Conservation (phyloP, 2,888 invertebrate species). For the Eristalinus aeneus region DNA sequence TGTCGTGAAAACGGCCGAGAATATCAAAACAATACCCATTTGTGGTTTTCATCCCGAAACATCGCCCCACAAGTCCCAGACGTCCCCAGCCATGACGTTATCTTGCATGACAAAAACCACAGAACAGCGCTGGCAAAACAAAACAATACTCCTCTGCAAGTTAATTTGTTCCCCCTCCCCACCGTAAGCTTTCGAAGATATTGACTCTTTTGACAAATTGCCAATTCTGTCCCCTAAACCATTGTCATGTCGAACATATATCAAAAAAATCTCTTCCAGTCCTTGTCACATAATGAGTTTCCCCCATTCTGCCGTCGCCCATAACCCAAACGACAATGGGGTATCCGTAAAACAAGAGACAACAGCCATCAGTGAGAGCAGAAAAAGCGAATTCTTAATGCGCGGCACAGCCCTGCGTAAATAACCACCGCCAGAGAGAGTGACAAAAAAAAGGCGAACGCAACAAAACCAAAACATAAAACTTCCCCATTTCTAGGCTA, state of each 20-base stretch:
- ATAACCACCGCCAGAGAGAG: background rate
- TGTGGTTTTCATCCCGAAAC: background rate
- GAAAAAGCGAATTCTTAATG: background rate
- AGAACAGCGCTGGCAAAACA: background rate
- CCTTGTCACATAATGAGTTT: background rate
- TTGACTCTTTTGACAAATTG: background rate
- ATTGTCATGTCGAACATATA: background rate
- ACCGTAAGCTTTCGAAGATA: background rate
- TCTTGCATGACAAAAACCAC: background rate
- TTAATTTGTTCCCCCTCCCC: background rate
- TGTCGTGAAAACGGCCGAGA: background rate
- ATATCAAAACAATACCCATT: background rate
- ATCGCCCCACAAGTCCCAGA: background rate
- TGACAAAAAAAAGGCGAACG: background rate
- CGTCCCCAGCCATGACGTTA: background rate
- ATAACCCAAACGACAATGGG: background rate
- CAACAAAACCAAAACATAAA: constrained; percentile 10
- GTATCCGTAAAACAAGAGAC: background rate
- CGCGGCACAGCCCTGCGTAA: background rate
- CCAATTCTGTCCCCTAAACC: background rate
- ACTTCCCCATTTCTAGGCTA: constrained; percentile 19
- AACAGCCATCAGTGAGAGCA: background rate
- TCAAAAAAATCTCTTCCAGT: background rate
- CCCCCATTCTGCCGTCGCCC: background rate
- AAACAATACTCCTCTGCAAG: background rate